Evolutionary conservation across 2,888 invertebrate species (phyloP).

Genomic region (Hipparchia semele): DNA sequence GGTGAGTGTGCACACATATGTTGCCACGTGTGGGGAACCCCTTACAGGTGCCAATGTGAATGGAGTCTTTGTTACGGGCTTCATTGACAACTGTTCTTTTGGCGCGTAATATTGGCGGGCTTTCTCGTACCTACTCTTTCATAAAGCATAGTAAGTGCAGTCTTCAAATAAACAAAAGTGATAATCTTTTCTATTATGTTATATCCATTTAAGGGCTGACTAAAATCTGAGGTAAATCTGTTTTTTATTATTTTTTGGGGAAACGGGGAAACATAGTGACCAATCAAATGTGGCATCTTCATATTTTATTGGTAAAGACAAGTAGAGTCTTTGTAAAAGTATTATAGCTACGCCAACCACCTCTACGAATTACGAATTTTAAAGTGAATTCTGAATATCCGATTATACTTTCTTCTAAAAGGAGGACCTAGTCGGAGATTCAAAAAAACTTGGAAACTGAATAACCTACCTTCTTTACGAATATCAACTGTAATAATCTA

Average conservation of each 20-base stretch:
- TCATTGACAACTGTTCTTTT: slow-evolving; percentile 76
- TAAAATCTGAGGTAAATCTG: no score
- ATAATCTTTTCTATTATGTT: no score
- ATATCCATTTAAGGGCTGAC: no score
- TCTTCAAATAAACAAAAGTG: neutral
- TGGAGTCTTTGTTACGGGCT: slow-evolving; percentile 67
- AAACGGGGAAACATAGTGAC: no score
- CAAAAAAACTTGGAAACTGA: neutral
- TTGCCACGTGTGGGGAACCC: slow-evolving; percentile 78
- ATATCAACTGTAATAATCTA: neutral
- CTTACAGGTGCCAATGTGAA: slow-evolving; percentile 76
- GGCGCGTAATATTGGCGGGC: slow-evolving; percentile 73
- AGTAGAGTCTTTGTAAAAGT: no score
- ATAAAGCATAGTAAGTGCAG: neutral
- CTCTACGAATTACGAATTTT: neutral
- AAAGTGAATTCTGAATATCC: no score
- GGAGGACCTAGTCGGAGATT: neutral
- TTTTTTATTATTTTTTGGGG: no score
- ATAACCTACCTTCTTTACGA: neutral
- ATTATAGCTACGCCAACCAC: neutral
- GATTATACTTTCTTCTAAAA: neutral
- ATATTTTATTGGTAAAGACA: no score
- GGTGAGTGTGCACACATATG: slow-evolving; percentile 74
- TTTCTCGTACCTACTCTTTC: slow-evolving; percentile 34
- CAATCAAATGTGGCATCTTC: no score